Conservation (phyloP, 1,140 invertebrate species). For the Hylyphantes graminicola region DNA sequence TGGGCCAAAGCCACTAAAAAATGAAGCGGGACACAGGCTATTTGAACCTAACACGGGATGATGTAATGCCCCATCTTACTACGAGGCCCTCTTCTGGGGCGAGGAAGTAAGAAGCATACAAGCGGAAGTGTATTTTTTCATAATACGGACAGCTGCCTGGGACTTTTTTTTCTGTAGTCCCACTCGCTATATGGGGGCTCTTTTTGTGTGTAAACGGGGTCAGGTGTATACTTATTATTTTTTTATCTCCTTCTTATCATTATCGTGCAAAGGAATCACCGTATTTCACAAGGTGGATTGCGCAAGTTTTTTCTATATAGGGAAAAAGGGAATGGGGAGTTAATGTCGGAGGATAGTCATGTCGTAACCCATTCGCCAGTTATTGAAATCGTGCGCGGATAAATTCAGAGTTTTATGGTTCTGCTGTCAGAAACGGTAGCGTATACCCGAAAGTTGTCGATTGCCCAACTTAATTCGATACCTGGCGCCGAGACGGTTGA, state of each 20-base stretch:
- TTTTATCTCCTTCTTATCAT: conserved; percentile 6
- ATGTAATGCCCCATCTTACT: conserved; percentile 10
- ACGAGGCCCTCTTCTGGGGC: neutral
- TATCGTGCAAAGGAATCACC: conserved; percentile 17
- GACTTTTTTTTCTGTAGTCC: neutral
- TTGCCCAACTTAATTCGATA: too few species aligned
- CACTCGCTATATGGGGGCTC: neutral
- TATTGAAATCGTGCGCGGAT: neutral
- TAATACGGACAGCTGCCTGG: conserved; percentile 12
- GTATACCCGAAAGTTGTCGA: too few species aligned
- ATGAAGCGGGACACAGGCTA: neutral
- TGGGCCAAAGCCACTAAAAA: too few species aligned
- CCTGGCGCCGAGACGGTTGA: too few species aligned
- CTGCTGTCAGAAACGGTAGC: neutral
- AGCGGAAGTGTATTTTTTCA: conserved; percentile 31
- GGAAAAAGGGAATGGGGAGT: too few species aligned
- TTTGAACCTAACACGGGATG: conserved; percentile 12
- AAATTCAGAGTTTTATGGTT: conserved; percentile 7
- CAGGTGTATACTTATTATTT: conserved; percentile 25
- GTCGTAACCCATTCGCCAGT: conserved; percentile 18
- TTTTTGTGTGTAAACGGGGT: conserved; percentile 23
- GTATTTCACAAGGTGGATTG: conserved; percentile 15
- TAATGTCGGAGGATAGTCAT: too few species aligned
- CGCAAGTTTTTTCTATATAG: neutral
- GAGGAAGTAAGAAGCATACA: conserved; percentile 15